Evolutionary conservation across 2,113 vertebrate species (phyloP), one percentile per base, ranked within the genome.

Genomic region (Rhinoptilus africanus): DNA sequence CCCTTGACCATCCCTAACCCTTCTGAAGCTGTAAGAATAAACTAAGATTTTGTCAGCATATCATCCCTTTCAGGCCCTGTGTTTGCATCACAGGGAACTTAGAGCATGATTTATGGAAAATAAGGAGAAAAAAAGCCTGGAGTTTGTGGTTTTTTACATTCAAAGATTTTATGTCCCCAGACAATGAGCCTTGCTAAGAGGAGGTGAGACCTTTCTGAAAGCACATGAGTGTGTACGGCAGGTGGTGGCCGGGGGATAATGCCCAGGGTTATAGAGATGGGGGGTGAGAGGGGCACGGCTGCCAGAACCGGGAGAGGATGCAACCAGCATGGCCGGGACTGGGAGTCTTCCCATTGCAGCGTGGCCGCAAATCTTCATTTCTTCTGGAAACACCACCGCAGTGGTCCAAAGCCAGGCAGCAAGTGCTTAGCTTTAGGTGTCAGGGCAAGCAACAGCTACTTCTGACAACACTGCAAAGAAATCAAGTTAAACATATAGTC

Each of bases 221-320:
- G 41, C 19, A n/a, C 23, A 10, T 0, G 0, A 37, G 18, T 34
- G 17, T 30, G 14, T n/a, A 28, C 50, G 28, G 60, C 24, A 8
- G 28, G 17, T 11, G 23, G 35, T n/a, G 75, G 72, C n/a, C n/a
- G 60, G 45, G 60, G 22, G 53, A 18, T 17, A 19, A 82, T 21
- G 26, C 16, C 27, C 41, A 60, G 41, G 53, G 21, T 41, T 30
- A 75, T 19, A 45, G 37, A 45, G 20, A 6, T 9, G 6, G 27
- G 11, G 41, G 37, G 1, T 30, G 45, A 75, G 51, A 28, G 6
- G 13, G 76, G 12, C 62, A 63, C 10, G 2, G 68, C 67, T 71
- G 41, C 41, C 41, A 62, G 26, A 47, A n/a, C 21, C 14, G 30
- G 41, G 53, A 53, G 30, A 51, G 35, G 57, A 28, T 37, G 11